Percentiles rank a stretch among this genome's conserved stretches.
Evolutionary conservation across 2,797 vertebrate species (phyloP).

Genomic region (Rousettus madagascariensis): DNA sequence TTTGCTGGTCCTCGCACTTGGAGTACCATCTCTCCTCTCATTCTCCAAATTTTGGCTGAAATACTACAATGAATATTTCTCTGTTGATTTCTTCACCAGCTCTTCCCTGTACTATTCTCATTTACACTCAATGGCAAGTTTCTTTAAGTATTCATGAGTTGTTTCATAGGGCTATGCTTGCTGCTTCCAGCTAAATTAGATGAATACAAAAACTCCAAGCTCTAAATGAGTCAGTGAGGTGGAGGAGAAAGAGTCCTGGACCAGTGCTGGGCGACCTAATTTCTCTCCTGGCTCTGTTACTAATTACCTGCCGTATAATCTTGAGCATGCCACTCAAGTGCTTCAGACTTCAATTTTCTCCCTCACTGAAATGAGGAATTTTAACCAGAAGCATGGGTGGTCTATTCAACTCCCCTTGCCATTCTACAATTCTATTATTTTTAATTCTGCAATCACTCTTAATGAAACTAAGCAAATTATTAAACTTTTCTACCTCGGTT

Average conservation of each 20-base stretch:
- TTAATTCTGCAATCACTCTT: constrained; percentile 7
- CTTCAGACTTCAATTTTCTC: neutral
- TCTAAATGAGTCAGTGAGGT: neutral
- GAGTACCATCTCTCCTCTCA: neutral
- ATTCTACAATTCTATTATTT: neutral
- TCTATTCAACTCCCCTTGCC: neutral
- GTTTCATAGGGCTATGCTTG: neutral
- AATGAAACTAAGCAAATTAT: neutral
- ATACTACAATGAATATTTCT: neutral
- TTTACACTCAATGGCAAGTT: neutral
- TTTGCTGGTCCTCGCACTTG: neutral
- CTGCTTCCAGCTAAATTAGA: constrained; percentile 18
- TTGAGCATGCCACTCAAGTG: neutral
- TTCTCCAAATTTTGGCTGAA: neutral
- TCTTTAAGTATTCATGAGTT: constrained; percentile 1
- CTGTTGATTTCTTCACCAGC: neutral
- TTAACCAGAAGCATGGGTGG: neutral
- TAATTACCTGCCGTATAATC: neutral
- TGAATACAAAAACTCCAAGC: neutral
- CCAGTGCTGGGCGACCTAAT: neutral
- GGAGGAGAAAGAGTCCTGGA: neutral
- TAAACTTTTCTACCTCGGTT: constrained; percentile 21
- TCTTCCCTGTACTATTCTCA: neutral
- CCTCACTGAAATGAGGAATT: neutral
- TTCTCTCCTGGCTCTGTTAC: constrained; percentile 28